Conservation (phyloP, 2,113 vertebrate species). For the Myotis brandtii region DNA sequence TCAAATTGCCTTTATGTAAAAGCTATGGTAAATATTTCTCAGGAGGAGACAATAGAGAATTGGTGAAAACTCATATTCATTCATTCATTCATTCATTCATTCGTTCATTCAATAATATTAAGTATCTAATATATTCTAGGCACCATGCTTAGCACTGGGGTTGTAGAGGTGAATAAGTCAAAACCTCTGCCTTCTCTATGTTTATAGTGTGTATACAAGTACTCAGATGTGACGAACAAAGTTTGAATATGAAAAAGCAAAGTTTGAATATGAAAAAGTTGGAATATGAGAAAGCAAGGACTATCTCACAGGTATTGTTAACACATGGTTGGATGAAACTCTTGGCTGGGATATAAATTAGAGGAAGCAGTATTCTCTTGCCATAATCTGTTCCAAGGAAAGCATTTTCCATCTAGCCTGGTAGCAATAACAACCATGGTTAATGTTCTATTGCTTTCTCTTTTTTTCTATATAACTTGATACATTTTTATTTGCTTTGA, state of each 20-base stretch:
- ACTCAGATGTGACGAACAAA: not conserved
- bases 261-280: not conserved
- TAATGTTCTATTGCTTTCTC: not conserved
- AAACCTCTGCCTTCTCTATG: not conserved
- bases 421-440: not conserved
- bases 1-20: not conserved
- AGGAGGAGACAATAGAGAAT: not conserved
- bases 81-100: conserved; percentile 13
- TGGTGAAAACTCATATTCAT: not conserved
- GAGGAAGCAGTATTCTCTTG: not conserved
- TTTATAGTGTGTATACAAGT: not conserved
- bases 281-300: not conserved
- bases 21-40: not conserved
- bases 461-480: not conserved
- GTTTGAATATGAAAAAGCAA: not conserved
- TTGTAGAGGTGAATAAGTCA: not conserved
- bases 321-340: not conserved
- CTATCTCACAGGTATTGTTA: not conserved
- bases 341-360: not conserved
- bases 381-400: not conserved
- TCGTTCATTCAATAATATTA: not conserved
- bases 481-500: conserved; percentile 2
- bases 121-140: not conserved
- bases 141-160: not conserved
- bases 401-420: not conserved